phyloP scores from a whole-genome alignment of 2,888 invertebrate genomes.

The Alloplasta piceator region DNA sequence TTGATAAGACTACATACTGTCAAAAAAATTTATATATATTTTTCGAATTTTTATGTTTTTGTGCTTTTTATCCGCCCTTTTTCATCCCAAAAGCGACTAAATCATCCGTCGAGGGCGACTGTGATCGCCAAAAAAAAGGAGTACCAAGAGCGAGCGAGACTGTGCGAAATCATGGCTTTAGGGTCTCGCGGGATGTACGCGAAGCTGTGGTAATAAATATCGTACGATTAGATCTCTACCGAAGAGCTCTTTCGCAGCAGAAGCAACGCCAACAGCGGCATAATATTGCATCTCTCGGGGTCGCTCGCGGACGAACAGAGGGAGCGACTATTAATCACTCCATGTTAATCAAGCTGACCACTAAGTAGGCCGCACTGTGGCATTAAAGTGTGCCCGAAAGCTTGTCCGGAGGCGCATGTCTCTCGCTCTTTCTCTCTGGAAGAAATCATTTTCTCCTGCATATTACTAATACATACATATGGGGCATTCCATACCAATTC shows the following conservation, averaged over 20 bases:
- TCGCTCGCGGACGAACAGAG: constrained; percentile 64
- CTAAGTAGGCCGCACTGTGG: constrained; percentile 80
- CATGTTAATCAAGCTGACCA: constrained; percentile 80
- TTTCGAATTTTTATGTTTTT: no score
- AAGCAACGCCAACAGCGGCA: constrained; percentile 40
- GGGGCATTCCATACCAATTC: no score
- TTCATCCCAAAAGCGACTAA: no score
- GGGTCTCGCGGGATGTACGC: constrained; percentile 71
- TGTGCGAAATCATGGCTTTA: constrained; percentile 70
- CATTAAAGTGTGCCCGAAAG: constrained; percentile 76
- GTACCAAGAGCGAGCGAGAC: constrained; percentile 17
- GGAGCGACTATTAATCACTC: constrained; percentile 81
- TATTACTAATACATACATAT: constrained; percentile 26
- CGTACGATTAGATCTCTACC: constrained; percentile 80
- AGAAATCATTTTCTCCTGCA: constrained; percentile 33
- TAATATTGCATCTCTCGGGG: constrained; percentile 46
- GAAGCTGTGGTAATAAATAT: constrained; percentile 80
- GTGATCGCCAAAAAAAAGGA: constrained; percentile 39
- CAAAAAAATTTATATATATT: no score
- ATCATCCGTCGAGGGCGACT: not conserved
- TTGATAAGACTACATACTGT: no score
- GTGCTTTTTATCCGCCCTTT: no score
- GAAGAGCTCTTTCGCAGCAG: constrained; percentile 29
- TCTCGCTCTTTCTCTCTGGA: constrained; percentile 11
- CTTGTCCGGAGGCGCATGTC: constrained; percentile 32